Conservation (phyloP, 1,140 invertebrate species). For the Polypedilum vanderplanki region DNA sequence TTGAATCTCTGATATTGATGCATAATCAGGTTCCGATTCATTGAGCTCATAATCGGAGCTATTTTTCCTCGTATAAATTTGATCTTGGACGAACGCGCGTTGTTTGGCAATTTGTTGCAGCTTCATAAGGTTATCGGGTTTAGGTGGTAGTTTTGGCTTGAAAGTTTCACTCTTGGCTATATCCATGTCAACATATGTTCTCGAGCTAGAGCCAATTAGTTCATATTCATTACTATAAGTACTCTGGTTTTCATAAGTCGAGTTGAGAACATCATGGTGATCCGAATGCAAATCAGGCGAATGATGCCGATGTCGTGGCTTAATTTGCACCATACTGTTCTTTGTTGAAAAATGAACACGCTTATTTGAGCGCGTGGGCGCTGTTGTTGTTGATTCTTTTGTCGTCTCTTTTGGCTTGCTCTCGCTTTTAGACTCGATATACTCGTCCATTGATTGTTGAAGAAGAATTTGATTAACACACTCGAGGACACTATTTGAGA, state of each 20-base stretch:
- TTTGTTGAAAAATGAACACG: slow-evolving; percentile 43
- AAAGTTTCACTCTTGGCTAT: slow-evolving; percentile 31
- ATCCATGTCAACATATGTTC: slow-evolving; percentile 47
- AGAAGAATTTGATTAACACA: slow-evolving; percentile 55
- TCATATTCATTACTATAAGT: slow-evolving; percentile 52
- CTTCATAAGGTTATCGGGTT: slow-evolving; percentile 50
- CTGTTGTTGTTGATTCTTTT: slow-evolving; percentile 32
- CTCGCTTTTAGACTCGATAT: slow-evolving; percentile 22
- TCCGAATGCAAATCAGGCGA: slow-evolving; percentile 30
- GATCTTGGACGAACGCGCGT: slow-evolving; percentile 30
- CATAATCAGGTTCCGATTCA: slow-evolving; percentile 47
- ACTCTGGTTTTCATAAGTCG: slow-evolving; percentile 39
- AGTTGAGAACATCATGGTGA: not conserved
- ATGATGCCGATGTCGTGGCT: slow-evolving; percentile 34
- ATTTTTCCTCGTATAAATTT: not conserved
- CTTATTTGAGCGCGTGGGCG: slow-evolving; percentile 35
- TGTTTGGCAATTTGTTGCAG: slow-evolving; percentile 35
- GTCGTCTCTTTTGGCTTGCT: slow-evolving; percentile 33
- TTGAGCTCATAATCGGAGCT: slow-evolving; percentile 33
- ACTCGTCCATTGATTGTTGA: slow-evolving; percentile 41
- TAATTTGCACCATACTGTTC: slow-evolving; percentile 43
- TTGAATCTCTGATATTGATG: slow-evolving; percentile 49
- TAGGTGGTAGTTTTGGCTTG: slow-evolving; percentile 53
- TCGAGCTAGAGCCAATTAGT: slow-evolving; percentile 44
- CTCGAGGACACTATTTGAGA: slow-evolving; percentile 60